These are phyloP conservation scores for Mus pahari DNA, from an alignment of 2,113 vertebrate genomes.

Conservation along the genomic window DNA sequence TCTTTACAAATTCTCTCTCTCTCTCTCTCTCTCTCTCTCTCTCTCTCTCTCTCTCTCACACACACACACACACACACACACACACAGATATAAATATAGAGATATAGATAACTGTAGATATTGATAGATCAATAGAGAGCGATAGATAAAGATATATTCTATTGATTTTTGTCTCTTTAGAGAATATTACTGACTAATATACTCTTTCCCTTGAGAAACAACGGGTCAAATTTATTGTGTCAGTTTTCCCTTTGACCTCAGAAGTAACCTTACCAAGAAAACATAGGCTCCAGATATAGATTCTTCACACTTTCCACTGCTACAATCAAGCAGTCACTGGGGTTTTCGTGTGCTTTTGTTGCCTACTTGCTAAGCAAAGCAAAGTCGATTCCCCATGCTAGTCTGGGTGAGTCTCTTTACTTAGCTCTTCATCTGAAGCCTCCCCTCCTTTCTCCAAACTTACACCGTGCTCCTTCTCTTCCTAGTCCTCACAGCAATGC, in stretches of 20 bases:
- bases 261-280: conserved; percentile 2
- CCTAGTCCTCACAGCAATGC: neutral
- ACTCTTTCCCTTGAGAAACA: neutral
- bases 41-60: neutral
- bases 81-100: too few relatives aligned
- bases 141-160: neutral
- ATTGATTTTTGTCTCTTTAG: neutral
- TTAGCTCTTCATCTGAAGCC: neutral
- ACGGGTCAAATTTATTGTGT: neutral
- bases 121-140: neutral
- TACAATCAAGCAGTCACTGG: neutral
- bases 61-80: too few relatives aligned
- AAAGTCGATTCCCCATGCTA: neutral
- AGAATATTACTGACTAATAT: neutral
- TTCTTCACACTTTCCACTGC: neutral
- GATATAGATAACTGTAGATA: neutral
- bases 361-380: neutral
- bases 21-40: neutral
- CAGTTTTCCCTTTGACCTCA: neutral
- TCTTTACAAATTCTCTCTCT: neutral
- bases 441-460: neutral
- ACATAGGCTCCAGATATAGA: neutral
- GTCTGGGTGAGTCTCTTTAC: neutral
- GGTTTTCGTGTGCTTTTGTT: neutral
- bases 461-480: neutral